phyloP scores from a whole-genome alignment of 1,140 invertebrate species.

The Apolygus lucorum region DNA sequence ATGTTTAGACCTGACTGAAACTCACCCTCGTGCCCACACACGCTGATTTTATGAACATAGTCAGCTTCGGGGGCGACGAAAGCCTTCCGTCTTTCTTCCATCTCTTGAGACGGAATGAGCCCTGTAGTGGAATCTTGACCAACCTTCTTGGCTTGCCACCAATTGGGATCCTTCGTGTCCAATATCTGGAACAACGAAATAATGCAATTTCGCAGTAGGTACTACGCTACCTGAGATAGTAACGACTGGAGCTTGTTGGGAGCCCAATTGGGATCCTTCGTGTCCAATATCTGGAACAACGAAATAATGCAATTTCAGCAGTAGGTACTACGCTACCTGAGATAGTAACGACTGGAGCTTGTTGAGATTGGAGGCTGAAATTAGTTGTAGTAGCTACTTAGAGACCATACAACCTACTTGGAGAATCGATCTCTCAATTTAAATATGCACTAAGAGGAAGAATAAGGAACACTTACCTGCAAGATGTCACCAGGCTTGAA shows the following conservation, averaged over 20 bases:
- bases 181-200: slow-evolving; percentile 75
- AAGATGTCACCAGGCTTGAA: slow-evolving; percentile 93
- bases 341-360: too few relatives aligned
- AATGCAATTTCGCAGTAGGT: too few relatives aligned
- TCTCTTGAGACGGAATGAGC: slow-evolving; percentile 81
- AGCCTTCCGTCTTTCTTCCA: slow-evolving; percentile 92
- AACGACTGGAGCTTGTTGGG: too few relatives aligned
- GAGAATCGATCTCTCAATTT: too few relatives aligned
- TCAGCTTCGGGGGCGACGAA: slow-evolving; percentile 93
- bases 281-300: slow-evolving; percentile 77
- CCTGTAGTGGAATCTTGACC: slow-evolving; percentile 61
- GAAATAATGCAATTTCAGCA: too few relatives aligned
- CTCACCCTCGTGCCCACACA: slow-evolving; percentile 69
- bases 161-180: slow-evolving; percentile 91
- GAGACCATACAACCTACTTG: not conserved
- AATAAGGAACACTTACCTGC: slow-evolving; percentile 45
- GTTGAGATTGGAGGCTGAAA: too few relatives aligned
- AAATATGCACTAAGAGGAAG: too few relatives aligned
- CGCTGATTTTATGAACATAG: slow-evolving; percentile 86
- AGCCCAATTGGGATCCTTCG: slow-evolving; percentile 96
- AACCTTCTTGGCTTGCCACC: slow-evolving; percentile 93
- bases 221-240: too few relatives aligned
- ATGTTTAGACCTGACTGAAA: not conserved
- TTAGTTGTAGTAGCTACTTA: not conserved
- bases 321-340: too few relatives aligned